Base-by-base conservation (phyloP, 30 jellyfish, hydroid and myxozoan genomes). In the Cassiopea andromeda region DNA sequence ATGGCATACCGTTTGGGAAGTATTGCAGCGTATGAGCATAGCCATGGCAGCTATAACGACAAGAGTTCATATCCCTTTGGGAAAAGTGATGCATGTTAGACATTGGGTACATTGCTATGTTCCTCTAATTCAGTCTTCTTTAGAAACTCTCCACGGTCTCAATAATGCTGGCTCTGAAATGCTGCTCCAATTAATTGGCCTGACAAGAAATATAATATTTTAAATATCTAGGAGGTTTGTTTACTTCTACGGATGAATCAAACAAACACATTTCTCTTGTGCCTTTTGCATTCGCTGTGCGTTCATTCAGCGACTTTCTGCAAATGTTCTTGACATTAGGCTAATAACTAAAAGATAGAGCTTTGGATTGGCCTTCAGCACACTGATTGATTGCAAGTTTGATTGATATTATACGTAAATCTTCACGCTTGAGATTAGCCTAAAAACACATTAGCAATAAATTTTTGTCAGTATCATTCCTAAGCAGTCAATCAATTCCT, bases 11-110 rank as follows among this genome's bases (percentile, higher is more conserved):
- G 69, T 96, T 60, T 18, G 99, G 99, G 72, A 94, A 94, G 48
- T 94, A 94, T 81, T 94, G 98, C 74, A 94, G 46, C 1, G 99
- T 94, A 68, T 94, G 99, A 45, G 97, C 80, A 83, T 94, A 94
- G 48, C 98, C 85, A 73, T 90, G 97, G 82, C 97, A 88, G 83
- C 92, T 87, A 75, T 90, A 90, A 13, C 97, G 91, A 48, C 97
- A 90, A 1, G 97, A 80, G 38, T 78, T 83, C 90, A 83, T 47
- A 61, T 90, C 97, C 70, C 97, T 82, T 85, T 64, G 71, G 43
- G 94, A 80, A 44, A 87, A 7, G 71, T 87, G 94, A 78, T 87
- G 94, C 85, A 78, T 73, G 59, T 81, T 67, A 14, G 94, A 87
- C 46, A 72, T 7, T 43, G 93, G 93, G 67, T 73, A 85, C 93